Evolutionary conservation across 2,113 vertebrate species (phyloP).

Genomic region (Myxocyprinus asiaticus): DNA sequence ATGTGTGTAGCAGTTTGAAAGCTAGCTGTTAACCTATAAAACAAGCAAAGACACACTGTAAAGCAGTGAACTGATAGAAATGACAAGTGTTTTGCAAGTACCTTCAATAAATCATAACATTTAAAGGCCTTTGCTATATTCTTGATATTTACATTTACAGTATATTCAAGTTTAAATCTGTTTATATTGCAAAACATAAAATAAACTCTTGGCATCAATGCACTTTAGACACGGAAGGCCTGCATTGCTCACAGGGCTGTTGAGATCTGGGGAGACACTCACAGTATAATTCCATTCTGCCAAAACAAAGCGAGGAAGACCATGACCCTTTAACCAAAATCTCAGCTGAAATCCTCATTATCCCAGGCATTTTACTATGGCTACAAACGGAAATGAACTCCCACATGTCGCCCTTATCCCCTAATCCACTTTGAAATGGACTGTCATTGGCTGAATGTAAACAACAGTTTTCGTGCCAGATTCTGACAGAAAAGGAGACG

Average conservation of each 20-base stretch:
- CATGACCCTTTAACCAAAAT: constrained; percentile 11
- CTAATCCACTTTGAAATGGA: constrained; percentile 64
- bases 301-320: neutral
- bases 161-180: neutral
- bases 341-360: constrained; percentile 14
- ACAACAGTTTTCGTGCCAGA: constrained; percentile 62
- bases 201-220: too few relatives aligned
- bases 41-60: neutral
- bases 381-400: constrained; percentile 16
- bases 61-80: neutral
- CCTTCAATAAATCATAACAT: constrained; percentile 1
- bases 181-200: constrained; percentile 1
- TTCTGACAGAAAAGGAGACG: constrained; percentile 31
- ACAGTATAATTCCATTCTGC: neutral
- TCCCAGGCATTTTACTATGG: neutral
- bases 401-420: constrained; percentile 28
- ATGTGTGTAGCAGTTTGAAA: neutral
- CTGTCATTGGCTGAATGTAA: constrained; percentile 57
- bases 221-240: neutral
- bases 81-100: constrained; percentile 7
- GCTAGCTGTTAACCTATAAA: constrained; percentile 24
- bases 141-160: neutral
- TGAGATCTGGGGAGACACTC: neutral
- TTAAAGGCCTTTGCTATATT: neutral
- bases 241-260: neutral